Conservation (phyloP, 2,113 vertebrate species). For the Callopanchax toddi region DNA sequence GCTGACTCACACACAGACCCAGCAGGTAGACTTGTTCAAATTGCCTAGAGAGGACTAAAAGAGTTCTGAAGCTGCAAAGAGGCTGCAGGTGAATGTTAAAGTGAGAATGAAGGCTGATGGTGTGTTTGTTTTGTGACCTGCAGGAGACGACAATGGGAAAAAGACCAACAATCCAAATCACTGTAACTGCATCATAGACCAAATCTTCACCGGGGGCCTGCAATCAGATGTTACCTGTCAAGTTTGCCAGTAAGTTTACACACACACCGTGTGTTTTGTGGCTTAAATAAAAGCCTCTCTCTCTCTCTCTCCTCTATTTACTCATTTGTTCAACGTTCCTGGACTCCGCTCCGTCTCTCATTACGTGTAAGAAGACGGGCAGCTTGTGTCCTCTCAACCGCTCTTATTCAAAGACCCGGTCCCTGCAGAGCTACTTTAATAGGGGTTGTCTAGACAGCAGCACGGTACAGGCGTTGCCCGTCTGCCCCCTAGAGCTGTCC, state of each 20-base stretch:
- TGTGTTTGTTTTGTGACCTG: slow-evolving; percentile 21
- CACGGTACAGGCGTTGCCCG: slow-evolving; percentile 51
- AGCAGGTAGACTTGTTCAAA: slow-evolving; percentile 27
- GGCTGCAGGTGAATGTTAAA: slow-evolving; percentile 23
- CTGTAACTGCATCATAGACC: slow-evolving; percentile 99
- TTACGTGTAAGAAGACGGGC: slow-evolving; percentile 19
- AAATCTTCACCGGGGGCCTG: slow-evolving; percentile 97
- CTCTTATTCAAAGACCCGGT: slow-evolving; percentile 55
- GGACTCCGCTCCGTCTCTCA: slow-evolving; percentile 15
- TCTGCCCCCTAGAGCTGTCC: slow-evolving; percentile 68
- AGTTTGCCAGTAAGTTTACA: slow-evolving; percentile 92
- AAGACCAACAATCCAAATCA: slow-evolving; percentile 98
- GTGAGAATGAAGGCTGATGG: slow-evolving; percentile 31
- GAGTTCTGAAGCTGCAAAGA: slow-evolving; percentile 28
- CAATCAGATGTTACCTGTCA: slow-evolving; percentile 98
- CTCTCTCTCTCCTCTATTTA: too few species aligned
- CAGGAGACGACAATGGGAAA: slow-evolving; percentile 96
- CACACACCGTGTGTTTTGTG: background rate
- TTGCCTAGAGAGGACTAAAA: slow-evolving; percentile 27
- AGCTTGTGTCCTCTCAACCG: slow-evolving; percentile 39
- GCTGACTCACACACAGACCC: slow-evolving; percentile 46
- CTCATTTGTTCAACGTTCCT: too few species aligned
- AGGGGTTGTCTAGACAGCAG: slow-evolving; percentile 67
- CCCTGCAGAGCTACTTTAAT: slow-evolving; percentile 50
- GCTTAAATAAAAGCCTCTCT: background rate